phyloP scores from a whole-genome alignment of 2,888 invertebrate species.

The Steinernema scapterisci region DNA sequence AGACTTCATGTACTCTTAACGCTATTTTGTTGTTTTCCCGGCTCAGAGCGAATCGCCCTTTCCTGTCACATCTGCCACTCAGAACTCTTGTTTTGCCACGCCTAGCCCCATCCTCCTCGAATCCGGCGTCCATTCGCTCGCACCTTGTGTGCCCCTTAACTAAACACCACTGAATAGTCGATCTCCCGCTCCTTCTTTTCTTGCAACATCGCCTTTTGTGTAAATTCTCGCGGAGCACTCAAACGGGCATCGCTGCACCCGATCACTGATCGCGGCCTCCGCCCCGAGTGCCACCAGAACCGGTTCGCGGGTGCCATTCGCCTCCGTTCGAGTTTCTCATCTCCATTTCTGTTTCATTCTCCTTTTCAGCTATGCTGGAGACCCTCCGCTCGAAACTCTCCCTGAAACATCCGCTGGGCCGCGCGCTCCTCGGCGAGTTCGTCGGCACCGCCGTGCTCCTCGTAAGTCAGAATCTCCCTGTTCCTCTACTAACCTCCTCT shows the following conservation, averaged over 20 bases:
- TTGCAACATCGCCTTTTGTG: conserved; percentile 14
- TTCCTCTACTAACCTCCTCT: background rate
- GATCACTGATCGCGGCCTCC: conserved; percentile 13
- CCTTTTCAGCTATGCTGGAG: conserved; percentile 37
- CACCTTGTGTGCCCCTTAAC: background rate
- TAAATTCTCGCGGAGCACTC: background rate
- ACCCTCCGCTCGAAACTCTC: conserved; percentile 53
- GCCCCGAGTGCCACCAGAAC: background rate
- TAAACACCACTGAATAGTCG: background rate
- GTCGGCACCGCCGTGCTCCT: conserved; percentile 61
- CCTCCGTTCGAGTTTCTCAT: background rate
- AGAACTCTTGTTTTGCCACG: background rate
- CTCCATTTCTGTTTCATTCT: conserved; percentile 1
- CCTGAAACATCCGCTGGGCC: conserved; percentile 55
- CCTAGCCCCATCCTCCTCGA: background rate
- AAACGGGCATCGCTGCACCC: background rate
- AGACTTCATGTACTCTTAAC: too few relatives aligned
- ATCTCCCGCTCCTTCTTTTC: background rate
- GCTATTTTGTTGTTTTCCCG: too few relatives aligned
- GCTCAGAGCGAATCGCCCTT: background rate
- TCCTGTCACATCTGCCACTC: background rate
- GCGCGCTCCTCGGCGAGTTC: conserved; percentile 63
- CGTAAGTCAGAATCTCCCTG: conserved; percentile 43
- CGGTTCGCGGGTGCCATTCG: background rate
- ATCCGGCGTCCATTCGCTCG: background rate